These are phyloP conservation scores for Drosophila rellima DNA, from an alignment of 2,888 invertebrate genomes.

Conservation along the genomic window DNA sequence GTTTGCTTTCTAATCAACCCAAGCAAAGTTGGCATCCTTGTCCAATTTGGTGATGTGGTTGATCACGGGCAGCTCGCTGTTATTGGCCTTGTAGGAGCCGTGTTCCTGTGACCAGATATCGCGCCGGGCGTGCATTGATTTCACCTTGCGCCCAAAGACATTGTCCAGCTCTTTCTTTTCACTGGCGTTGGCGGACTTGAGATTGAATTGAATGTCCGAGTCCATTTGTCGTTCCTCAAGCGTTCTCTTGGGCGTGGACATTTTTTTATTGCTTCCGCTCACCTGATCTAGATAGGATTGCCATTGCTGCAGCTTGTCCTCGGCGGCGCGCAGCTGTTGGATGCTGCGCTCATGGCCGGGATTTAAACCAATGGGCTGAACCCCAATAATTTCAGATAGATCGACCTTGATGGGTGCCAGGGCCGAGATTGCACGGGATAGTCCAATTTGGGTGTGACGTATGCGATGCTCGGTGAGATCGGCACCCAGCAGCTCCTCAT, in stretches of 20 bases:
- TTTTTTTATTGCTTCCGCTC: constrained; percentile 46
- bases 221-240: constrained; percentile 49
- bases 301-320: constrained; percentile 84
- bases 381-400: constrained; percentile 79
- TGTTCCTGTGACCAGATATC: constrained; percentile 53
- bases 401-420: constrained; percentile 88
- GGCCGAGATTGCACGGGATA: constrained; percentile 91
- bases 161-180: constrained; percentile 57
- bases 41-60: constrained; percentile 57
- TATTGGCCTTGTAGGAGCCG: constrained; percentile 75
- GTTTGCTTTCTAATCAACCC: constrained; percentile 76
- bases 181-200: constrained; percentile 41
- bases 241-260: constrained; percentile 26
- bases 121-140: constrained; percentile 61
- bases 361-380: constrained; percentile 88
- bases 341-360: constrained; percentile 87
- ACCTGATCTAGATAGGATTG: constrained; percentile 83
- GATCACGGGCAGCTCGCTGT: constrained; percentile 73
- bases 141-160: constrained; percentile 70
- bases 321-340: constrained; percentile 83
- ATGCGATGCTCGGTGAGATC: constrained; percentile 95
- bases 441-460: constrained; percentile 89
- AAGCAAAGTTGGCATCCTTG: constrained; percentile 83
- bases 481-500: constrained; percentile 95
- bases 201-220: constrained; percentile 51